These are phyloP conservation scores for Serilophus lunatus DNA, from an alignment of 2,113 vertebrate species.

Conservation along the genomic window DNA sequence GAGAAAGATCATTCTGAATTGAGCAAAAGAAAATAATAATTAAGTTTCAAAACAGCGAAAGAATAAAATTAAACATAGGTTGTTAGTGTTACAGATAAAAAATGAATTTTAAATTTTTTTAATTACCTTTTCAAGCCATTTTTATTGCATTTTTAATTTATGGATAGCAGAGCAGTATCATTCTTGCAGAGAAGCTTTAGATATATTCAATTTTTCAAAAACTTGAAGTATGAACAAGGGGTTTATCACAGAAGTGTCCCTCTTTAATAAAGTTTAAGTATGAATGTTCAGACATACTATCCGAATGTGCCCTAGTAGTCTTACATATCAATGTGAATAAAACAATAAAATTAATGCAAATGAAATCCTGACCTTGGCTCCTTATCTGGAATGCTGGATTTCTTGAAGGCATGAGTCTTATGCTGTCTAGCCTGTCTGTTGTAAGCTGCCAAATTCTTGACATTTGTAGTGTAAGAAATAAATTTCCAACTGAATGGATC, in stretches of 20 bases:
- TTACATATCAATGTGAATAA: not conserved
- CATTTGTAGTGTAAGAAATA: not conserved
- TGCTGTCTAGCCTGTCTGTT: not conserved
- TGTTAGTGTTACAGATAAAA: not conserved
- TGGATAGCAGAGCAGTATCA: not conserved
- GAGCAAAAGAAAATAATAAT: not conserved
- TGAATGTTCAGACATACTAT: not conserved
- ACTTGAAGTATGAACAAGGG: not conserved
- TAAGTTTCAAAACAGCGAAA: not conserved
- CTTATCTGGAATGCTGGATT: not conserved
- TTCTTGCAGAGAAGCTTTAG: not conserved
- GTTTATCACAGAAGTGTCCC: not conserved
- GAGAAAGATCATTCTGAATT: not conserved
- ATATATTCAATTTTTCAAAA: not conserved
- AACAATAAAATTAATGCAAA: not conserved
- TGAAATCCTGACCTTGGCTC: not conserved
- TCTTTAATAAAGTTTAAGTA: not conserved
- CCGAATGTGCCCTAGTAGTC: not conserved
- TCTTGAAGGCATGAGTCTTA: not conserved
- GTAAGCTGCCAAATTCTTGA: not conserved
- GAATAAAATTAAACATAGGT: not conserved
- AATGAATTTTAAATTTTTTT: not conserved
- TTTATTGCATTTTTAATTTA: not conserved
- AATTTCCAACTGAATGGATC: not conserved
- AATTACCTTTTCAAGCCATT: not conserved